Conservation (phyloP, 53 echinoderm and acorn worm species). For the Luidia sarsii region DNA sequence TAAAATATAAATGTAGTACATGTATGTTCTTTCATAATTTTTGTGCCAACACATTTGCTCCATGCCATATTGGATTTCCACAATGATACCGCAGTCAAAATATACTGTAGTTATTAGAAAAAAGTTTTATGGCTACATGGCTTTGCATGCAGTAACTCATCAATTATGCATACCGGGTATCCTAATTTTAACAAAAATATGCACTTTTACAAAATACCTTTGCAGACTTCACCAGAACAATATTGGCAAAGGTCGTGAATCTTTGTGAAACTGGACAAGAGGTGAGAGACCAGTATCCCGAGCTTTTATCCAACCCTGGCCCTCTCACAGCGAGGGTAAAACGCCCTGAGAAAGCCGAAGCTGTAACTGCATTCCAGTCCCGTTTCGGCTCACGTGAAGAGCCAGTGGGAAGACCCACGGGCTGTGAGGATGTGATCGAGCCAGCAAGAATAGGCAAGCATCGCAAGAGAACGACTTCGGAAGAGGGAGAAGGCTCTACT, state of each 20-base stretch:
- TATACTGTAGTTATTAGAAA: too few relatives aligned
- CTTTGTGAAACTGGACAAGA: constrained; percentile 18
- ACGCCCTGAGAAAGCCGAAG: background rate
- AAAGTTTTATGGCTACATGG: too few relatives aligned
- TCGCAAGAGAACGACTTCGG: too few relatives aligned
- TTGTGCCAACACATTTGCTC: too few relatives aligned
- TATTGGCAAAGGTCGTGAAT: background rate
- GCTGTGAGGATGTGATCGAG: constrained; percentile 1
- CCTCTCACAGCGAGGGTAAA: background rate
- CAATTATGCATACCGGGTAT: too few relatives aligned
- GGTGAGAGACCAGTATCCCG: background rate
- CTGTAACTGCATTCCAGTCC: background rate
- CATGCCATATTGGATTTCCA: background rate
- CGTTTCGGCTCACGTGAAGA: background rate
- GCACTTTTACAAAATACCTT: too few relatives aligned
- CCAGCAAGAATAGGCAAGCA: background rate
- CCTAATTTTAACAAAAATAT: too few relatives aligned
- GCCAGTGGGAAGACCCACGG: constrained; percentile 17
- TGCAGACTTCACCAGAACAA: background rate
- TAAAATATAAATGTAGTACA: too few relatives aligned
- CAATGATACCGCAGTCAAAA: too few relatives aligned
- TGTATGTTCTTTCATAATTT: too few relatives aligned
- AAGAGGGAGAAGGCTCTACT: too few relatives aligned
- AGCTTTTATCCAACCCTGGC: constrained; percentile 14
- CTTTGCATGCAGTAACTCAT: background rate